Evolutionary conservation across 92 coral and sea anemone genomes (phyloP), one percentile per base, ranked within the genome.

Genomic region (Scolanthus callimorphus): DNA sequence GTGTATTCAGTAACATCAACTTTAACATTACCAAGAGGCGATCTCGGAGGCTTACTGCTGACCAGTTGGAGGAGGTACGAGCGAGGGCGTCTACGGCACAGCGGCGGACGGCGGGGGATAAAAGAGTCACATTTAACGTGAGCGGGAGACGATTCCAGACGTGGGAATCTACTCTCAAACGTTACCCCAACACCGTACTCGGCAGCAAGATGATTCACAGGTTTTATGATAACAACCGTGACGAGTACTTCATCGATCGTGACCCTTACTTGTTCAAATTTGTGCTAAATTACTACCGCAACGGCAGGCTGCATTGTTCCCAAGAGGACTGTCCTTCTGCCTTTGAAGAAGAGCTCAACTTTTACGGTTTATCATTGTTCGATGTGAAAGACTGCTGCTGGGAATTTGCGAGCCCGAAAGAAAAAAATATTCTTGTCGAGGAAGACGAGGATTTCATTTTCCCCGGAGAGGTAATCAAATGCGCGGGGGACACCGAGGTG

Each of bases 191-290:
- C 27, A 88, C 98, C 2, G 55, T 92, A 31, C 59, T 92, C 10
- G 98, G 98, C 13, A 77, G 96, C 56, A 75, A 80, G 49, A 84
- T 80, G 73, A 83, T 88, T 44, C 74, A 78, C 34, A 57, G 69
- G n/a, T 92, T 84, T 39, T 90, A 88, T 60, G 96, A 92, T 70
- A 57, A 68, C n/a, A 60, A 67, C 53, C 81, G 66, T 52, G 74
- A 83, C 15, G 98, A 92, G 41, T 92, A 92, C 54, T 88, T 92
- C 24, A 71, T 92, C 39, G 96, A 92, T 46, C 73, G 98, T 29
- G 98, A 92, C 44, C 98, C 98, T 0, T 77, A 88, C 39, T 73
- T 92, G 17, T 92, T 92, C 55, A 92, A 88, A 59, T 92, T 88
- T 74, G 85, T 92, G 52, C 63, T 92, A 71, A 88, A 88, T 60